Evolutionary conservation across 1,140 invertebrate species (phyloP), one percentile per base, ranked within the genome.

Genomic region (Zaprionus taronus): DNA sequence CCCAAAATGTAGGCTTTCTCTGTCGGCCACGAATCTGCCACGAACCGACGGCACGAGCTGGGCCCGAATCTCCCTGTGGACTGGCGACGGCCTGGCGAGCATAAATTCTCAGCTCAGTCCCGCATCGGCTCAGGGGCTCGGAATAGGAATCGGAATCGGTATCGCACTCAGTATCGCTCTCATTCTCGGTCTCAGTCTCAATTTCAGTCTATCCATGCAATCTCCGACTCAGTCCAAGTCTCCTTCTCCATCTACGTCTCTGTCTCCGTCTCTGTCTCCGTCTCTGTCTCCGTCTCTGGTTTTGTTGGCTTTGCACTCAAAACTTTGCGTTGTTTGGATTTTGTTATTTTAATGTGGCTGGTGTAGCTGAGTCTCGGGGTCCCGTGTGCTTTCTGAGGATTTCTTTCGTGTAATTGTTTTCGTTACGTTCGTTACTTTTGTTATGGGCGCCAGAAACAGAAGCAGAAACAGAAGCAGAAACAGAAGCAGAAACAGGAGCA

Each of bases 291-390:
- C 17, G 44, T 49, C 51, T 57, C 56, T 65, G 56, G 38, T 49
- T 78, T 83, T 86, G 77, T 80, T 80, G 63, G 69, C 49, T 72
- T 89, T 84, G 78, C 85, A 84, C 85, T 89, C 85, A 81, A 84
- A 80, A 87, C 78, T 87, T 87, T 90, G 84, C 85, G 79, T 79
- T 89, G 84, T 89, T 89, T 89, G 85, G 85, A 89, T 89, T 90
- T 89, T 89, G 81, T 89, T 90, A 84, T 85, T 89, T 89, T 90
- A 89, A 79, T 90, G 79, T 78, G 74, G 41, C 51, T 72, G 63
- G 51, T 78, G 69, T 65, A 68, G 56, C 58, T 17, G 15, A 76
- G 65, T 77, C 77, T 83, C 69, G 69, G 78, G 63, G 78, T 85
- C 63, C 72, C 73, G 80, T 87, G 84, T 87, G 84, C 84, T 89